phyloP scores from a whole-genome alignment of 2,888 invertebrate genomes.

The Drosophila prolongata region DNA sequence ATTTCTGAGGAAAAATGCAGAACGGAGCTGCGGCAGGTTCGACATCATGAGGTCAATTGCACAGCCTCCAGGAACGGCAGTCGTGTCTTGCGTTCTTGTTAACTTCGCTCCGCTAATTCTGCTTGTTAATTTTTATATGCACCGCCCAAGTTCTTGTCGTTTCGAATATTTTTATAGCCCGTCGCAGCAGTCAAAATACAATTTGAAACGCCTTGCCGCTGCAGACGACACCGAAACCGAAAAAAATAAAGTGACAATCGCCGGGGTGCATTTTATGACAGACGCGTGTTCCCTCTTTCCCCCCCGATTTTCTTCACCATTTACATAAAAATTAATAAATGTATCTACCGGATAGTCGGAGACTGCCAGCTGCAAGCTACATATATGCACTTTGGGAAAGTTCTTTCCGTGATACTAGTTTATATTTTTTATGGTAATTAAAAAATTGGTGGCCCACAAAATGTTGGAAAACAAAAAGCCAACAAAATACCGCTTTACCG shows the following conservation, averaged over 20 bases:
- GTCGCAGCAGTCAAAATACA: slow-evolving; percentile 56
- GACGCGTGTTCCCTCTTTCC: slow-evolving; percentile 57
- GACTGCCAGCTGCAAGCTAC: slow-evolving; percentile 39
- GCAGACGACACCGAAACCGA: slow-evolving; percentile 39
- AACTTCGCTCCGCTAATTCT: slow-evolving; percentile 54
- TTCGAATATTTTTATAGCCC: slow-evolving; percentile 64
- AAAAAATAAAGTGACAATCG: slow-evolving; percentile 56
- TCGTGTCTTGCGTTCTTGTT: slow-evolving; percentile 57
- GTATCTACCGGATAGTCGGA: slow-evolving; percentile 54
- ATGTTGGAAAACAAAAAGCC: slow-evolving; percentile 55
- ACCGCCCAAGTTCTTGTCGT: slow-evolving; percentile 57
- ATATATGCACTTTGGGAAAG: slow-evolving; percentile 61
- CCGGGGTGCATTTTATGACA: slow-evolving; percentile 58
- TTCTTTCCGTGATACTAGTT: slow-evolving; percentile 46
- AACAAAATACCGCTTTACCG: slow-evolving; percentile 44
- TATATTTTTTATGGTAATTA: slow-evolving; percentile 62
- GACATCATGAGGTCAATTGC: slow-evolving; percentile 71
- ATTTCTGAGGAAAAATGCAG: slow-evolving; percentile 41
- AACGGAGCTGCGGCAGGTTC: slow-evolving; percentile 45
- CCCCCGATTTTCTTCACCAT: slow-evolving; percentile 31
- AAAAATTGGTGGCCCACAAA: slow-evolving; percentile 31
- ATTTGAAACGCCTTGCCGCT: slow-evolving; percentile 47
- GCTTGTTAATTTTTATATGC: slow-evolving; percentile 61
- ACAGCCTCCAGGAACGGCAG: slow-evolving; percentile 20
- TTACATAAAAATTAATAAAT: slow-evolving; percentile 70